phyloP scores from a whole-genome alignment of 2,797 vertebrate species.

The Phataginus tetradactyla region DNA sequence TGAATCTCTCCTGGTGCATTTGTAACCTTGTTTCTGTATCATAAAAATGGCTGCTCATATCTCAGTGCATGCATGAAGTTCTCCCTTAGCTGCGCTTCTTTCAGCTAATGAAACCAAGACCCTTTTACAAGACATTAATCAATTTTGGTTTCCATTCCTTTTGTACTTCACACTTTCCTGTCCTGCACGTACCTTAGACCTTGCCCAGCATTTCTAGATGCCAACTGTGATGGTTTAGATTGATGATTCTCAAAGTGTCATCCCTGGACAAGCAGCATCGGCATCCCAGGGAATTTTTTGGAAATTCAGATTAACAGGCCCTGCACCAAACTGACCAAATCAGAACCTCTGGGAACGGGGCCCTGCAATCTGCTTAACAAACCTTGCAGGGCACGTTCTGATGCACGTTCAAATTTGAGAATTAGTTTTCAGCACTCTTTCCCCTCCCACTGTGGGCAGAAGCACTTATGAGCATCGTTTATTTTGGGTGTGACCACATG shows the following conservation, averaged over 20 bases:
- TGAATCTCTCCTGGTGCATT: not conserved
- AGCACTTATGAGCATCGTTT: not conserved
- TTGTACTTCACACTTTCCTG: not conserved
- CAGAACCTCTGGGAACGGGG: not conserved
- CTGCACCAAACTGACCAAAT: not conserved
- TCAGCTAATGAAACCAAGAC: not conserved
- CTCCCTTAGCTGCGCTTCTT: not conserved
- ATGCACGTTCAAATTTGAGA: not conserved
- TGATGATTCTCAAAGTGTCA: not conserved
- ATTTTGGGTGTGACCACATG: not conserved
- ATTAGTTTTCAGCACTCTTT: not conserved
- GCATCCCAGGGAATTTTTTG: not conserved
- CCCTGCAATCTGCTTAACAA: not conserved
- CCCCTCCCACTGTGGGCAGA: not conserved
- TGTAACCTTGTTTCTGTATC: not conserved
- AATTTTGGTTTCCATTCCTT: not conserved
- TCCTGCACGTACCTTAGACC: fast-evolving
- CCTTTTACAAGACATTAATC: not conserved
- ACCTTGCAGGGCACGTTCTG: fast-evolving
- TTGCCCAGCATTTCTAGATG: too few species aligned
- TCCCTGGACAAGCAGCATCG: not conserved
- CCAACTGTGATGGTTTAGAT: not conserved
- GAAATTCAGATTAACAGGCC: not conserved
- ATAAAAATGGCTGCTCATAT: not conserved
- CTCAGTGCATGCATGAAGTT: not conserved